phyloP scores from a whole-genome alignment of 2,113 vertebrate genomes.

The Eudorcas thomsonii region DNA sequence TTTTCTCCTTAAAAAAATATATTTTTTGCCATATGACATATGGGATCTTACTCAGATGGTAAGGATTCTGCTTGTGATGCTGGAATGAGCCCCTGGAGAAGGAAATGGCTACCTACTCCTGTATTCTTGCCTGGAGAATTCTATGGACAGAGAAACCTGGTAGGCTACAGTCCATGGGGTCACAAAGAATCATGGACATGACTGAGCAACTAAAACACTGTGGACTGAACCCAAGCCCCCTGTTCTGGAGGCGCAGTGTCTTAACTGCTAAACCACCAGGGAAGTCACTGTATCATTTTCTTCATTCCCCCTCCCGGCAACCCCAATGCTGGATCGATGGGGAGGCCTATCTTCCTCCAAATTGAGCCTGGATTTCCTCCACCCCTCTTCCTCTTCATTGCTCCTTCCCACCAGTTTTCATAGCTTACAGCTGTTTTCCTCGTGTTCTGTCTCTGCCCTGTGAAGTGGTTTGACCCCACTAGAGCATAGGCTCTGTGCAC shows the following conservation, averaged over 20 bases:
- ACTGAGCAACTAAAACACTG: background rate
- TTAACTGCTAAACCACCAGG: background rate
- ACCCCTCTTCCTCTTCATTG: background rate
- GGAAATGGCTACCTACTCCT: background rate
- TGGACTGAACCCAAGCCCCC: background rate
- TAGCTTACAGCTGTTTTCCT: background rate
- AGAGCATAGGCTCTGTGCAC: background rate
- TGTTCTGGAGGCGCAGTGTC: background rate
- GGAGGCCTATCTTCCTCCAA: background rate
- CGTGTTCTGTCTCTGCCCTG: background rate
- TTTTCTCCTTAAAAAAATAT: fast-evolving
- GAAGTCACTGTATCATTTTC: background rate
- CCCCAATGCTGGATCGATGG: fast-evolving
- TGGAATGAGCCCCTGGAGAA: background rate
- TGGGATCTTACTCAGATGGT: background rate
- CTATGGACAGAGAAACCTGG: background rate
- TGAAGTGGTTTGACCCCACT: background rate
- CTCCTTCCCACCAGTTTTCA: background rate
- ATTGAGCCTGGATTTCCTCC: background rate
- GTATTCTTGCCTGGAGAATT: background rate
- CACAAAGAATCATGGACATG: background rate
- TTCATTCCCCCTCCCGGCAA: background rate
- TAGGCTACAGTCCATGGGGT: background rate
- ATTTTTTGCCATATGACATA: background rate
- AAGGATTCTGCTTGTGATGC: background rate